phyloP scores from a whole-genome alignment of 2,888 invertebrate species.

The Heteropelma amictum region DNA sequence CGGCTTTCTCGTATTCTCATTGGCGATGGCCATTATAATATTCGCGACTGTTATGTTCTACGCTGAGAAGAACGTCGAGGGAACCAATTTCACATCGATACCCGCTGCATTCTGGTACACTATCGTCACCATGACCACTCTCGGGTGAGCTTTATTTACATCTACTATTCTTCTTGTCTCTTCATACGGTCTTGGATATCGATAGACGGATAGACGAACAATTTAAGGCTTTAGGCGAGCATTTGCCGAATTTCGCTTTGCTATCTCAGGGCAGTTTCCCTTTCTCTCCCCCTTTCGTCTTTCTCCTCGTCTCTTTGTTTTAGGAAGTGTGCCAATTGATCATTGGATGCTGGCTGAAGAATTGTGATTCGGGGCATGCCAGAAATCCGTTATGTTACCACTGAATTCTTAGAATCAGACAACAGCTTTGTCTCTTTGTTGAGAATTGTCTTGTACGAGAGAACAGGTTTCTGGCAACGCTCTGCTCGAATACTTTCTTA shows the following conservation, averaged over 20 bases:
- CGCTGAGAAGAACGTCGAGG: constrained; percentile 98
- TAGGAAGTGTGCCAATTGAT: neutral
- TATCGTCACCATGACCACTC: constrained; percentile 99
- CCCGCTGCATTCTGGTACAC: constrained; percentile 99
- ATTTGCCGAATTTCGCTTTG: too few relatives aligned
- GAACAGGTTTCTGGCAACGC: too few relatives aligned
- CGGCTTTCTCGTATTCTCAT: constrained; percentile 98
- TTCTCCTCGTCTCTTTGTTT: too few relatives aligned
- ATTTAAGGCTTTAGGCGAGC: too few relatives aligned
- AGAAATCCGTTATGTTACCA: too few relatives aligned
- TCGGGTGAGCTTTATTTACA: constrained; percentile 89
- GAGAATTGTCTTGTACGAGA: too few relatives aligned
- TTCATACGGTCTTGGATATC: neutral
- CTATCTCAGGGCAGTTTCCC: too few relatives aligned
- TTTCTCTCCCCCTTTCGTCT: too few relatives aligned
- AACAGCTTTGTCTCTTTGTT: too few relatives aligned
- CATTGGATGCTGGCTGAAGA: neutral
- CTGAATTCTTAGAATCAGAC: too few relatives aligned
- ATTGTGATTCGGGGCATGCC: neutral
- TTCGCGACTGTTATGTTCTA: constrained; percentile 99
- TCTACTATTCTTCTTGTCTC: neutral
- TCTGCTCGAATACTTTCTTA: too few relatives aligned
- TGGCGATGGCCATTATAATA: constrained; percentile 99
- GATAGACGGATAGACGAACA: too few relatives aligned
- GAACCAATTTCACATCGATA: constrained; percentile 99